Evolutionary conservation across 1,140 invertebrate species (phyloP), one percentile per base, ranked within the genome.

Genomic region (Drosophila ananassae): DNA sequence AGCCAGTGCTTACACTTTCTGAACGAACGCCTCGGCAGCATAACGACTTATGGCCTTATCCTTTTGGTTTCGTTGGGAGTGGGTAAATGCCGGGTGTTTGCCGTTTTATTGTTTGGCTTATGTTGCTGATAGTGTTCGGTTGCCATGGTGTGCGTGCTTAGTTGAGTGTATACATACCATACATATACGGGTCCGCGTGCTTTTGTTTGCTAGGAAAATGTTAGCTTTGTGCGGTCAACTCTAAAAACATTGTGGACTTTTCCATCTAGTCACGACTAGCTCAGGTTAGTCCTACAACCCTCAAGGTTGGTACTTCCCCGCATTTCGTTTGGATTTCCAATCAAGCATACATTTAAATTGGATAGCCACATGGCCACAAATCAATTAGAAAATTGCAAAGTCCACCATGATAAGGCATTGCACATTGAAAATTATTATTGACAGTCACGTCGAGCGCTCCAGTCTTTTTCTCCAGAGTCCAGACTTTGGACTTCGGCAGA

Each of bases 31-130:
- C 56, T 73, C 47, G 54, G 44, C 57, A 63, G 72, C 74, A 78
- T 64, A 77, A 82, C 79, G 79, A 82, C 79, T 82, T 82, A 78
- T 66, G 75, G 69, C 80, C 50, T 72, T 77, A 78, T 78, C 81
- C 82, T 75, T 85, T 87, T 71, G 52, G 50, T 72, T 37, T 64
- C 67, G 72, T 69, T 63, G 6, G 46, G 67, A 69, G 63, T 69
- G 66, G 66, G 66, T 56, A 69, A 69, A 55, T 69, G 44, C 13
- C 41, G 55, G 56, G 30, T 73, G 68, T 73, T 73, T 73, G 47
- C 44, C 32, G 46, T 68, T 34, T 71, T 69, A 37, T 76, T 71
- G 61, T 50, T 71, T 69, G 67, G 67, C 63, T 69, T 69, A 69
- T 69, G 67, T 50, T 50, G n/a, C 63, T 69, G 67, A 69, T 69